Base-by-base conservation (phyloP, 2,888 invertebrate species). In the Eupithecia tripunctaria region DNA sequence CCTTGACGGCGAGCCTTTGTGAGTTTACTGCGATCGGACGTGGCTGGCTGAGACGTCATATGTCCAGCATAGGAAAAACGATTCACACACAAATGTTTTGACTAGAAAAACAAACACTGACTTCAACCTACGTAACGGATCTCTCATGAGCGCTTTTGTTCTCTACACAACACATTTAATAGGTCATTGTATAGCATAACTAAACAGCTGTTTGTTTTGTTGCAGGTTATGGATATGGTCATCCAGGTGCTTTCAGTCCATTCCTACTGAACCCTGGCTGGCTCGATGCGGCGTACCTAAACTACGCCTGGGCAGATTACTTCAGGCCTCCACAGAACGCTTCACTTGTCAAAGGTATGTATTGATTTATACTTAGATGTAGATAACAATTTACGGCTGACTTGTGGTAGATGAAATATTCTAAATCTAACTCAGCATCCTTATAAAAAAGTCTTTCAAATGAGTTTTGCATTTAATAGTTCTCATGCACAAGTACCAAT, bases 201-300 rank as follows among this genome's bases (percentile, higher is more conserved):
- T 80, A 72, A 78, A 60, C 27, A 56, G 63, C 21, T 67, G 82
- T 74, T 83, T 75, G 15, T 77, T 76, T 93, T 91, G 89, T 90
- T 90, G 56, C 94, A 98, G 97, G 95, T 95, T 97, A 96, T 87
- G 97, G 97, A 75, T 97, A 97, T 85, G 97, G 97, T 43, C 97
- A 97, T 88, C 97, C 97, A 4, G 96, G 96, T 59, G 96, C 96
- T 29, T 97, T 97, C 88, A 97, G 96, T 83, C 97, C 97, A 2
- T 97, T 97, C 89, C 94, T 98, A 76, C 91, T 98, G 72, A 97
- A 97, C 85, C 97, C 97, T 0, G 97, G 97, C 47, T 98, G 98
- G 97, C 91, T 98, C 81, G 98, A 98, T 85, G 97, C 97, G 2
- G 97, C 97, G 7, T 97, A 97, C 88, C 95, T 97, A 91, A 96